Evolutionary conservation across 1,140 invertebrate species (phyloP).

Genomic region (Pentalonia nigronervosa): DNA sequence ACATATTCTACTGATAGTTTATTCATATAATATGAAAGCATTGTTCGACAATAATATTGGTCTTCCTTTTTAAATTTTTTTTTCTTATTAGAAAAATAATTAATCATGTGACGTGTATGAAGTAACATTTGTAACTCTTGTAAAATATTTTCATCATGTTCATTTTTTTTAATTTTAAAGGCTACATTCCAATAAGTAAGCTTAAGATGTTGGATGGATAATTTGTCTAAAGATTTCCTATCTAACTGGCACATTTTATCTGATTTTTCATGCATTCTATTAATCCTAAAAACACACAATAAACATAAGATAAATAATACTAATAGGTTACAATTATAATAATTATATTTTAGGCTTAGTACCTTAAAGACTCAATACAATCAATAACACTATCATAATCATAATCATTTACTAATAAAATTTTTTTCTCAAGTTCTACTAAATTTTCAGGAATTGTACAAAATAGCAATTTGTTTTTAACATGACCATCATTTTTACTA

Average conservation of each 20-base stretch:
- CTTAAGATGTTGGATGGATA: conserved; percentile 34
- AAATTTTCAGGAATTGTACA: conserved; percentile 52
- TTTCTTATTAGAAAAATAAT: conserved; percentile 15
- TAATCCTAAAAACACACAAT: background rate
- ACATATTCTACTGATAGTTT: conserved; percentile 29
- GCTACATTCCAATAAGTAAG: conserved; percentile 47
- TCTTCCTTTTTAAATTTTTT: background rate
- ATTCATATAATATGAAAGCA: conserved; percentile 23
- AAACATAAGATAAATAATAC: background rate
- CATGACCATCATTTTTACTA: conserved; percentile 44
- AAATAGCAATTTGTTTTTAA: conserved; percentile 52
- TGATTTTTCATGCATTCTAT: conserved; percentile 28
- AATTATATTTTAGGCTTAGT: background rate
- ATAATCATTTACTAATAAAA: conserved; percentile 29
- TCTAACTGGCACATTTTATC: conserved; percentile 6
- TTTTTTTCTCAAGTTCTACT: conserved; percentile 43
- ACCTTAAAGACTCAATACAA: conserved; percentile 53
- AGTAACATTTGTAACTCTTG: conserved; percentile 47
- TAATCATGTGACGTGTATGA: conserved; percentile 25
- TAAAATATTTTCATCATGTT: conserved; percentile 1
- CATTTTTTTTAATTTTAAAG: conserved; percentile 26
- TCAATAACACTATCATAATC: conserved; percentile 47
- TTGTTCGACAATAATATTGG: conserved; percentile 39
- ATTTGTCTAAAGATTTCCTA: conserved; percentile 33
- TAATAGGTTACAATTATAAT: background rate